These are phyloP conservation scores for Drosophila longiperda DNA, from an alignment of 2,888 invertebrate genomes.

Conservation along the genomic window DNA sequence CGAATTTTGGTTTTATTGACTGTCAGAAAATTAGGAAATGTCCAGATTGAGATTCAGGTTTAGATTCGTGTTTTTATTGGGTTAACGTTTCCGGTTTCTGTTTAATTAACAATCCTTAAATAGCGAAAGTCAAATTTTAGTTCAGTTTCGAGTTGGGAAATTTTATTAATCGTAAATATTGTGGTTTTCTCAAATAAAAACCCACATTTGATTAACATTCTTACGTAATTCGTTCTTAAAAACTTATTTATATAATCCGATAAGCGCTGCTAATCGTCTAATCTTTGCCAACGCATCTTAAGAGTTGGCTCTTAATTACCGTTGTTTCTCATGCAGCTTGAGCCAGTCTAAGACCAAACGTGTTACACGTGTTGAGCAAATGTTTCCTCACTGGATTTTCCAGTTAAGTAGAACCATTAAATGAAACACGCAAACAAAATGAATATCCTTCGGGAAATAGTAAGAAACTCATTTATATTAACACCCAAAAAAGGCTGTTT, in stretches of 20 bases:
- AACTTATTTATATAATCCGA: conserved; percentile 2
- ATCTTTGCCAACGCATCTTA: conserved; percentile 14
- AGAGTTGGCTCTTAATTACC: conserved; percentile 36
- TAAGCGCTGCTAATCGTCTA: conserved; percentile 27
- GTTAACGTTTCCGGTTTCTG: background rate
- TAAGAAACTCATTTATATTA: conserved; percentile 44
- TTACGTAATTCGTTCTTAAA: background rate
- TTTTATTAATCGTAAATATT: background rate
- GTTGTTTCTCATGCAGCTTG: conserved; percentile 19
- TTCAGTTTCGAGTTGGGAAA: background rate
- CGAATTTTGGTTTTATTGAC: background rate
- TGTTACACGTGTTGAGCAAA: conserved; percentile 50
- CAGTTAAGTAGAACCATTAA: conserved; percentile 45
- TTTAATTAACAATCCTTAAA: background rate
- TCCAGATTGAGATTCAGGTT: background rate
- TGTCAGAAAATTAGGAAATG: background rate
- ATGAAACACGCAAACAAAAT: conserved; percentile 19
- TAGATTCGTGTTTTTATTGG: too few relatives aligned
- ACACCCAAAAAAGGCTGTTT: conserved; percentile 30
- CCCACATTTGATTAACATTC: conserved; percentile 5
- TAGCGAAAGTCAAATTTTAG: background rate
- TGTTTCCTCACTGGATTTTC: conserved; percentile 30
- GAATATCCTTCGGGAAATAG: conserved; percentile 42
- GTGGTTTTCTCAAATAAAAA: background rate
- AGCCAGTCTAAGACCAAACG: conserved; percentile 33